A percentile compares a stretch with the other conserved stretches of the same genome.
phyloP scores from a whole-genome alignment of 1,140 invertebrate species.

The Drosophila subobscura region DNA sequence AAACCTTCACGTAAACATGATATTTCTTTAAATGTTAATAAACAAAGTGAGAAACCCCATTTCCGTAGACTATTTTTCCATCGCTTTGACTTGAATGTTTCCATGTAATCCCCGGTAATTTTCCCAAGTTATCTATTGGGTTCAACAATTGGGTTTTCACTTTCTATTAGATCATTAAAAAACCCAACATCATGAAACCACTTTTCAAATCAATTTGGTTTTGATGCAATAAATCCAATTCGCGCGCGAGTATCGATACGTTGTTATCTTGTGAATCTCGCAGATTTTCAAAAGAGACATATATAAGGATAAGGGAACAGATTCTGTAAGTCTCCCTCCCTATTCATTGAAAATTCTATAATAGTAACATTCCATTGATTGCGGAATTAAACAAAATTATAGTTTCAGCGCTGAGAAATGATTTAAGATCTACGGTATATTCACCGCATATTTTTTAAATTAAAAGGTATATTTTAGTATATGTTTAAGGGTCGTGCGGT shows the following conservation, averaged over 20 bases:
- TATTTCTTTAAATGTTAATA: conserved; percentile 40
- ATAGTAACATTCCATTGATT: too few species aligned
- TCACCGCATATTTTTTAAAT: too few species aligned
- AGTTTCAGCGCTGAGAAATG: too few species aligned
- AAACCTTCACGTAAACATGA: conserved; percentile 44
- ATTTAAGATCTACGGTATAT: too few species aligned
- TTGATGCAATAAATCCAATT: background rate
- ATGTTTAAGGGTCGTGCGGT: too few species aligned
- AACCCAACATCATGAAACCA: background rate
- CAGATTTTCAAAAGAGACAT: too few species aligned
- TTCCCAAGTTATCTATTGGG: background rate
- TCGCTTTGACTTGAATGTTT: conserved; percentile 14
- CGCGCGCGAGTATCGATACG: background rate
- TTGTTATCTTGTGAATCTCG: background rate
- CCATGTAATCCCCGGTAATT: background rate
- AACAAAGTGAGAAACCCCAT: conserved; percentile 32
- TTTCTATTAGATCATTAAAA: background rate
- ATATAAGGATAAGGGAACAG: too few species aligned
- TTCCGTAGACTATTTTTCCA: background rate
- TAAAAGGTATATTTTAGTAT: too few species aligned
- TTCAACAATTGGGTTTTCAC: too few species aligned
- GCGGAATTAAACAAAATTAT: too few species aligned
- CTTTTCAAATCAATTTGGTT: conserved; percentile 5
- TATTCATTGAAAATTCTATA: too few species aligned
- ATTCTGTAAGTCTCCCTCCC: too few species aligned